Evolutionary conservation across 2,888 invertebrate genomes (phyloP), one percentile per base, ranked within the genome.

Genomic region (Encarsia formosa): DNA sequence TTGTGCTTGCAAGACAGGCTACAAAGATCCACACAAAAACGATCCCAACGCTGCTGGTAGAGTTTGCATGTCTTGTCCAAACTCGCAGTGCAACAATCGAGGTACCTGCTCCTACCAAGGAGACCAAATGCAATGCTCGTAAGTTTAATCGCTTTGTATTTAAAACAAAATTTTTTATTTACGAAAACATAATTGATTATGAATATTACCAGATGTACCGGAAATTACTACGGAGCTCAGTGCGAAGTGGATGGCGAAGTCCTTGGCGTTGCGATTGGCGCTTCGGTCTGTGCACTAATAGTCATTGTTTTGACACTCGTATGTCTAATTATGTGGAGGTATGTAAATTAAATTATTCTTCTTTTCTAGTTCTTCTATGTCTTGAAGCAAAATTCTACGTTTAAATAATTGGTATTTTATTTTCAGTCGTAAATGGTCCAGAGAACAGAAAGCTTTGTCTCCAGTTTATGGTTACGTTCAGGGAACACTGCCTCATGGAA

Each of bases 171-270:
- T 16, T 24, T 37, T 24, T 8, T n/a, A n/a, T n/a, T n/a, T n/a
- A n/a, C n/a, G n/a, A n/a, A n/a, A n/a, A n/a, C n/a, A n/a, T 5
- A 32, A 35, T 13, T 29, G 29, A 29, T 18, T 2, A 42, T 11
- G 23, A 35, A 24, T 45, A 34, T 23, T 11, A 24, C 45, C 69
- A 87, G 88, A 45, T 93, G 93, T 64, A 78, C 84, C n/a, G 86
- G 90, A 0, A 88, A 87, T 58, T 92, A 90, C 74, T 93, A 92
- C 71, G 94, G 94, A 1, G 82, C 85, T 0, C 85, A 88, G 59
- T 94, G 94, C 65, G 92, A 93, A 72, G 84, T 93, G 46, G 94
- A 94, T 70, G 93, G 92, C 1, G 93, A 93, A 75, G 92, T 94
- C 42, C 77, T 94, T 18, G 92, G 90, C 0, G 93, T 93, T 20